Evolutionary conservation across 1,140 invertebrate species (phyloP), one percentile per base, ranked within the genome.

Genomic region (Lepidurus packardi): DNA sequence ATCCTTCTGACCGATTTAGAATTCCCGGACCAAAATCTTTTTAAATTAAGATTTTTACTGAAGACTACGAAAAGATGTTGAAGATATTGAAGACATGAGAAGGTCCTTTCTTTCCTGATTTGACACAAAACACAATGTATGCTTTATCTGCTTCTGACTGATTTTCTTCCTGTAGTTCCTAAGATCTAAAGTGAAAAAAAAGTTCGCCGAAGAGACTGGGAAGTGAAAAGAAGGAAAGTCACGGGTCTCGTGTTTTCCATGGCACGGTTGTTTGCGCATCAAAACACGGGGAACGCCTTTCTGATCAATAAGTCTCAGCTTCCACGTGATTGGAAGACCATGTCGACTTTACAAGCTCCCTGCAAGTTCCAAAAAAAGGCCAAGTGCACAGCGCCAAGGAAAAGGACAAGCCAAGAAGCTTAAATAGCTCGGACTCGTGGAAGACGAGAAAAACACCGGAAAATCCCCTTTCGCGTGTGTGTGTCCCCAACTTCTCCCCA

Each of bases 251-350:
- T 65, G 53, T 65, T 65, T 65, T 65, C 53, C n/a, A n/a, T 16
- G 21, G 53, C 53, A 65, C 53, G 53, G 53, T 65, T 65, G 53
- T 65, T 65, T 65, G 53, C 53, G 53, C 53, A 65, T 65, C 53
- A 65, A 65, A 65, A 65, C 53, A 65, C 53, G 53, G 53, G 53
- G 53, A 65, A 65, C 53, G 53, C 53, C 53, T 65, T 65, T 65
- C 53, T 65, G 53, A 65, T 65, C 53, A 65, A 65, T 65, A 65
- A 21, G 53, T 65, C 53, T 65, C 53, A 65, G 53, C 53, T 65
- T 65, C 53, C 53, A 65, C 13, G 53, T 65, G 53, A 65, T 65
- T 65, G 53, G 53, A 65, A 65, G 53, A 65, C 53, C 53, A 65
- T 65, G 53, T 65, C 53, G 53, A 21, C 53, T 65, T 65, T 21